These are phyloP conservation scores for Orchesella cincta DNA, from an alignment of 1,140 invertebrate species.

Conservation along the genomic window DNA sequence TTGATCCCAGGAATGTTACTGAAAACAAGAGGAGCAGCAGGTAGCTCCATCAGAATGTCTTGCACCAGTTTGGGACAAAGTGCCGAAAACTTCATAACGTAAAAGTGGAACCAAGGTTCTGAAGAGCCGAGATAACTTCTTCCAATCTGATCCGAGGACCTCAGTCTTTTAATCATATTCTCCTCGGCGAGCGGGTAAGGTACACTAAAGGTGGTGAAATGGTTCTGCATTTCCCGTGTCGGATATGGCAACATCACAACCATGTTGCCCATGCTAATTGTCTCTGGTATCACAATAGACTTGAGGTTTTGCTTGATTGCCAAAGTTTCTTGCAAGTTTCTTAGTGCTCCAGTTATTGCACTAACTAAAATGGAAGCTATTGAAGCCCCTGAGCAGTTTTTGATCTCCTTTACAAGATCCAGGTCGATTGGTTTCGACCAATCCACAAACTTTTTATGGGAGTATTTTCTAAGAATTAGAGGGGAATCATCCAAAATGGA, in stretches of 20 bases:
- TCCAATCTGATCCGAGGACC: neutral
- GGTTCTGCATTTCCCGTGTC: conserved; percentile 5
- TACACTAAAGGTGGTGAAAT: conserved; percentile 20
- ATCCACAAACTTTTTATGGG: conserved; percentile 2
- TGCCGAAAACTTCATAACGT: conserved; percentile 3
- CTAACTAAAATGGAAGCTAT: conserved; percentile 5
- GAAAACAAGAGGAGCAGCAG: conserved; percentile 8
- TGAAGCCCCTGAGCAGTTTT: conserved; percentile 1
- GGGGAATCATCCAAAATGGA: neutral
- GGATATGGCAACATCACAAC: conserved; percentile 5
- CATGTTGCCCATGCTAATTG: conserved; percentile 2
- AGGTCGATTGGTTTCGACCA: conserved; percentile 7
- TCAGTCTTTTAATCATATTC: conserved; percentile 5
- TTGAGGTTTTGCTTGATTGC: neutral
- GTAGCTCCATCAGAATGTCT: conserved; percentile 5
- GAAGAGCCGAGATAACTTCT: neutral
- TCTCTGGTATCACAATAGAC: neutral
- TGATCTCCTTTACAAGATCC: neutral
- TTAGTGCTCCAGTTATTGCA: neutral
- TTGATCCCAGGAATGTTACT: conserved; percentile 14
- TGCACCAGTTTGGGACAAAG: conserved; percentile 4
- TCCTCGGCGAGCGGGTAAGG: conserved; percentile 8
- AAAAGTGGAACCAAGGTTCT: conserved; percentile 20
- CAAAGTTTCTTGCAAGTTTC: neutral
- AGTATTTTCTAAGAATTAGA: neutral